Evolutionary conservation across 37 sponge, comb jelly and placozoan species (phyloP).

Genomic region (Chondrosia reniformis): DNA sequence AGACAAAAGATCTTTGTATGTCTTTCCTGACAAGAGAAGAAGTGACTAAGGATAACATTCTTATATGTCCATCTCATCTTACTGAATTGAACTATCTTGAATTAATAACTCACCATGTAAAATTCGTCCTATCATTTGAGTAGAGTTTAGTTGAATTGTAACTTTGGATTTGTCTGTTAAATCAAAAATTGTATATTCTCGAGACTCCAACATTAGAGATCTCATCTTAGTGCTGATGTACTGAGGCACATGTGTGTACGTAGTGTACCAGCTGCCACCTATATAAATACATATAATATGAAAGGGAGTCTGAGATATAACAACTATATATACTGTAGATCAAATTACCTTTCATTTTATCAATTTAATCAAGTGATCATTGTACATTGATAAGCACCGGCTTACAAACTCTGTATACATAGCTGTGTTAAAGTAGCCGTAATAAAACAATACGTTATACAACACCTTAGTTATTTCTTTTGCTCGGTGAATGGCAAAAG

Average conservation of each 20-base stretch:
- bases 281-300: no score
- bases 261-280: slow-evolving; percentile 75
- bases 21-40: slow-evolving; percentile 21
- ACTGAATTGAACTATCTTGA: no score
- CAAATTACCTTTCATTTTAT: no score
- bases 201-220: slow-evolving; percentile 49
- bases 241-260: slow-evolving; percentile 71
- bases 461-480: no score
- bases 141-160: slow-evolving; percentile 36
- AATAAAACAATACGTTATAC: no score
- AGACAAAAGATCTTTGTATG: slow-evolving; percentile 41
- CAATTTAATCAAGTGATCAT: no score
- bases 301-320: no score
- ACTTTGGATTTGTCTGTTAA: slow-evolving; percentile 24
- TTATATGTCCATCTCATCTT: not conserved
- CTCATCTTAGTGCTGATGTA: slow-evolving; percentile 56
- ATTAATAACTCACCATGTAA: slow-evolving; percentile 68
- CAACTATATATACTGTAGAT: no score
- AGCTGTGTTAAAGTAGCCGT: no score
- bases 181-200: slow-evolving; percentile 55
- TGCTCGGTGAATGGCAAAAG: no score
- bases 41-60: not conserved
- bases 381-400: no score
- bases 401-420: no score
- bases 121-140: slow-evolving; percentile 37